Conservation (phyloP, 2,113 vertebrate species). For the Erinaceus europaeus region DNA sequence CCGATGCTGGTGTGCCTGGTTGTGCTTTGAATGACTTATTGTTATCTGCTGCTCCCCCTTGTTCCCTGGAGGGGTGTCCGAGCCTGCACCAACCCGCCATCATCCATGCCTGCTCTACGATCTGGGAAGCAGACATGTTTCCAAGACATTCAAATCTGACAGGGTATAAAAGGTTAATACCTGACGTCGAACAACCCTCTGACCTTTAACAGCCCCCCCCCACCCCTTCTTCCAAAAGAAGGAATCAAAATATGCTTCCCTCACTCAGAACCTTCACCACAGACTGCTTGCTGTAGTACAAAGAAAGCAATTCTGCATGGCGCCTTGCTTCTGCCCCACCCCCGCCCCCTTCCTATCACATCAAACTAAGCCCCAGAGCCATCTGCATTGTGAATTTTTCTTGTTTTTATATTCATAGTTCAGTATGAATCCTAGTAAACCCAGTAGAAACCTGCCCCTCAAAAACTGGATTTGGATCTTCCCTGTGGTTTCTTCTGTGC, state of each 20-base stretch:
- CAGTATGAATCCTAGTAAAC: slow-evolving; percentile 12
- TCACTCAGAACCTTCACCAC: neutral
- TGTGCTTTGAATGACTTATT: slow-evolving; percentile 44
- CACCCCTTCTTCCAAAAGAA: slow-evolving; percentile 37
- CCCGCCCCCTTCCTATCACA: neutral
- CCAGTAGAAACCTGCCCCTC: neutral
- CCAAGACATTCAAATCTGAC: neutral
- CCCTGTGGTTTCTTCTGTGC: neutral
- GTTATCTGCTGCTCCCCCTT: neutral
- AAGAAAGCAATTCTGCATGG: neutral
- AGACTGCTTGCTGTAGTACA: neutral
- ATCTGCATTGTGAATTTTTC: neutral
- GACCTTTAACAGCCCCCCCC: slow-evolving; percentile 4
- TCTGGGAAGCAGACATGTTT: slow-evolving; percentile 67
- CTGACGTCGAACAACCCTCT: slow-evolving; percentile 11
- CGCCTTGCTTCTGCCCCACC: neutral
- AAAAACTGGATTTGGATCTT: neutral
- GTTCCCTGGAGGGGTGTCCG: slow-evolving; percentile 4
- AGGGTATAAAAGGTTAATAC: slow-evolving; percentile 17
- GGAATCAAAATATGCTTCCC: neutral
- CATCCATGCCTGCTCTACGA: neutral
- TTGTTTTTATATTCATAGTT: neutral
- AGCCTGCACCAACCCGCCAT: neutral
- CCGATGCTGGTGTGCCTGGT: neutral
- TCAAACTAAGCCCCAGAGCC: neutral